Evolutionary conservation across 2,113 vertebrate species (phyloP), one percentile per base, ranked within the genome.

Genomic region (Ellobius talpinus): DNA sequence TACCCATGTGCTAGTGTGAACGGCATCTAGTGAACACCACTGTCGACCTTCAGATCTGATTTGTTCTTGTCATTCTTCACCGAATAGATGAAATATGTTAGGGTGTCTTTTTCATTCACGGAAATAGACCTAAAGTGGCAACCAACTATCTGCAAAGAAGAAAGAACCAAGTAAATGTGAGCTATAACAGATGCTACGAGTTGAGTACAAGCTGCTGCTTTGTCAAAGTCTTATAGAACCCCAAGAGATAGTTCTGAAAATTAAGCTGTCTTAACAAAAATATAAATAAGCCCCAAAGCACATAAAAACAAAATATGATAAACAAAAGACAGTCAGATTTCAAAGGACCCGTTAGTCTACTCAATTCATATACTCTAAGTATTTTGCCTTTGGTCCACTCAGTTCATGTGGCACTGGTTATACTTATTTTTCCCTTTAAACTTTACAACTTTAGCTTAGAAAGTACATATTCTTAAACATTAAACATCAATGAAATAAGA

Each of bases 1-100:
- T 39, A 98, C 94, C 94, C 90, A 96, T 97, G 96, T 84, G 47
- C 97, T 93, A 98, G 97, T 98, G 96, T 97, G 96, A 97, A 72
- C 29, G 84, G 96, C 96, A 97, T 91, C 97, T 99, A 99, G 96
- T 99, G 99, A 96, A 99, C 97, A 79, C 98, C 97, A 95, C 99
- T 98, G 96, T 99, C 99, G 97, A 98, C 98, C 98, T 99, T 99
- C 98, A 99, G 98, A 96, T 99, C 99, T 92, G 98, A 74, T 94
- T 99, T 99, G 98, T 98, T 99, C 98, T 99, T 99, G 97, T 99
- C 99, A 92, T 99, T 99, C 98, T 99, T 99, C 98, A 99, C 99
- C 0, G 98, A 99, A 98, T 99, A 99, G 98, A 99, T 99, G 98
- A 99, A 99, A 98, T 99, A 99, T 11, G 99, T 99, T 98, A 99